Evolutionary conservation across 2,797 vertebrate species (phyloP).

Genomic region (Melanotaenia pygmaea): DNA sequence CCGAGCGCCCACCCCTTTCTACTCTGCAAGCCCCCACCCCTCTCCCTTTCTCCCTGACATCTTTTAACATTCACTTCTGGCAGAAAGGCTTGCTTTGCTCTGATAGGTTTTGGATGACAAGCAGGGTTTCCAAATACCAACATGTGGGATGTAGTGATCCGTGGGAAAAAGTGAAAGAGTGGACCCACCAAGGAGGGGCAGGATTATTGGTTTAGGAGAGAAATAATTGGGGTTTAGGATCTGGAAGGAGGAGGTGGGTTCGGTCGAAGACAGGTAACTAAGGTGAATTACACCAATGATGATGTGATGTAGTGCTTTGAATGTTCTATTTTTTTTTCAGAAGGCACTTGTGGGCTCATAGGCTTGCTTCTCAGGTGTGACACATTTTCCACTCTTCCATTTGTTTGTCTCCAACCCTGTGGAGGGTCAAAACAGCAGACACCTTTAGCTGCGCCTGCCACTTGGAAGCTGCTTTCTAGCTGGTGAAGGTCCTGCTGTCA

Average conservation of each 20-base stretch:
- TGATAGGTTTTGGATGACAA: conserved; percentile 76
- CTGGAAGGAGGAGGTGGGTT: conserved; percentile 6
- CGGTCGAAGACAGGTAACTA: conserved; percentile 31
- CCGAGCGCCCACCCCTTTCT: not conserved
- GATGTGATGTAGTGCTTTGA: not conserved
- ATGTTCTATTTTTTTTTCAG: not conserved
- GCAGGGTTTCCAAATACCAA: conserved; percentile 71
- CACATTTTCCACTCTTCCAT: not conserved
- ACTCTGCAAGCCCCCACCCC: not conserved
- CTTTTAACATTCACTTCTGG: conserved; percentile 79
- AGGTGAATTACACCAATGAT: conserved; percentile 5
- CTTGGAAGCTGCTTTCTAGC: not conserved
- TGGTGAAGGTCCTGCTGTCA: not conserved
- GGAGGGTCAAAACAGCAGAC: not conserved
- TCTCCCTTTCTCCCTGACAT: conserved; percentile 47
- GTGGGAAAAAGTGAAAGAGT: conserved; percentile 74
- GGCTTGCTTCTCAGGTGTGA: not conserved
- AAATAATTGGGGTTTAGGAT: conserved; percentile 44
- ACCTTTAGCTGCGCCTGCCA: not conserved
- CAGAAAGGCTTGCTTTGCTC: conserved; percentile 74
- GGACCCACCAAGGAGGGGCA: conserved; percentile 54
- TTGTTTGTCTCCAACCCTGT: not conserved
- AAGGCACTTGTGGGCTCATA: not conserved
- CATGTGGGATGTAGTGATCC: conserved; percentile 71
- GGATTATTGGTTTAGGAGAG: conserved; percentile 76